Conservation (phyloP, 2,888 invertebrate species). For the Volucella zonaria region DNA sequence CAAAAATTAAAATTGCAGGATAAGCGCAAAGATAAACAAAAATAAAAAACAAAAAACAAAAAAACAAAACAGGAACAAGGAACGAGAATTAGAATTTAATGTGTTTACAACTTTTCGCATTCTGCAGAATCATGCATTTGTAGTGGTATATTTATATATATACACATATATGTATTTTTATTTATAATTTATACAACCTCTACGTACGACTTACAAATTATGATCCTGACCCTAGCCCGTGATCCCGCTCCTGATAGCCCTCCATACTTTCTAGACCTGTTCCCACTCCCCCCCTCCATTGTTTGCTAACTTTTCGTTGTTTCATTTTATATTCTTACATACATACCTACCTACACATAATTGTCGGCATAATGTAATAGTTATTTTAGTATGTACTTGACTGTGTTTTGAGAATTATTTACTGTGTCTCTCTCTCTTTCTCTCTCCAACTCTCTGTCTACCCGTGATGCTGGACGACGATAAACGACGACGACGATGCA, state of each 20-base stretch:
- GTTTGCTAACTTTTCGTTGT: conserved; percentile 42
- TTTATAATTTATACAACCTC: conserved; percentile 66
- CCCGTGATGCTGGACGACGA: conserved; percentile 50
- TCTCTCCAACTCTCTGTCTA: conserved; percentile 41
- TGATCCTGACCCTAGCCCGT: too few relatives aligned
- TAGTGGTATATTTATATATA: conserved; percentile 68
- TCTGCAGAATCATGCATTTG: conserved; percentile 67
- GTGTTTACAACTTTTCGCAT: conserved; percentile 59
- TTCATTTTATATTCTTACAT: conserved; percentile 38
- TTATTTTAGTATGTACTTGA: conserved; percentile 45
- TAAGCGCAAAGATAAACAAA: conserved; percentile 21
- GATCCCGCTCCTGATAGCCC: conserved; percentile 10
- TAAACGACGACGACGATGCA: conserved; percentile 66
- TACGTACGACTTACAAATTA: too few relatives aligned
- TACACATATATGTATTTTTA: conserved; percentile 66
- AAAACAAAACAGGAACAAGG: conserved; percentile 38
- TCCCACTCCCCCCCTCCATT: conserved; percentile 25
- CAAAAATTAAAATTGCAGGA: conserved; percentile 11
- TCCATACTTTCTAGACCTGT: not conserved
- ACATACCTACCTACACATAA: conserved; percentile 21
- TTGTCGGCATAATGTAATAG: conserved; percentile 72
- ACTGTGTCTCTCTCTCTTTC: conserved; percentile 12
- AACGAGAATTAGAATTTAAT: conserved; percentile 51
- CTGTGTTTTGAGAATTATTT: conserved; percentile 56
- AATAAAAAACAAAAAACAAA: not conserved